These are phyloP conservation scores for Pachyseris speciosa DNA, from an alignment of 64 coral and sea anemone species.

Conservation along the genomic window DNA sequence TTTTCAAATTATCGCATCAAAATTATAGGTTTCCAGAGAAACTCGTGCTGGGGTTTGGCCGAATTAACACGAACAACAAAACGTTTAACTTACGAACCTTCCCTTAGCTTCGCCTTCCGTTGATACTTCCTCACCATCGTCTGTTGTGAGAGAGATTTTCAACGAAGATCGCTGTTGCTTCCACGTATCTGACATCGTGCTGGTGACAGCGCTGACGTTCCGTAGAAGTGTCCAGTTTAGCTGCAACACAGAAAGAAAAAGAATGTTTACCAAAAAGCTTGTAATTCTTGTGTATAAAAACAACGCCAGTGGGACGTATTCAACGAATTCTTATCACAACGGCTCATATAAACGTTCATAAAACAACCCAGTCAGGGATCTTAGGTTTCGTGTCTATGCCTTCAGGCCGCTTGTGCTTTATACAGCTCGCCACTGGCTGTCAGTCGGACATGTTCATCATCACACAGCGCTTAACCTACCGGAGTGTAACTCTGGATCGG, in stretches of 20 bases:
- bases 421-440: not conserved
- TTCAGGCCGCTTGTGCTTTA: no score
- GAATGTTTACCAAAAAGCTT: constrained; percentile 11
- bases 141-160: constrained; percentile 87
- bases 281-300: not conserved
- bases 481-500: constrained; percentile 28
- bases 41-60: not conserved
- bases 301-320: not conserved
- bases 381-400: not conserved
- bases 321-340: not conserved
- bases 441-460: not conserved
- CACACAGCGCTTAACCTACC: constrained; percentile 11
- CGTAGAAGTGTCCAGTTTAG: constrained; percentile 76
- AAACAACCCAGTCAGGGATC: not conserved
- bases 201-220: constrained; percentile 60
- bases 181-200: constrained; percentile 49
- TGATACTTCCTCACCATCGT: constrained; percentile 82
- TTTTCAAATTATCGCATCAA: not conserved
- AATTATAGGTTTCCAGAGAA: not conserved
- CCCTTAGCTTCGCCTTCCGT: not conserved
- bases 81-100: not conserved
- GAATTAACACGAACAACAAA: constrained; percentile 10
- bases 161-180: constrained; percentile 71
- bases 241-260: constrained; percentile 17
- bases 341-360: not conserved